Evolutionary conservation across 2,113 vertebrate species (phyloP), one percentile per base, ranked within the genome.

Genomic region (Neolamprologus toae): DNA sequence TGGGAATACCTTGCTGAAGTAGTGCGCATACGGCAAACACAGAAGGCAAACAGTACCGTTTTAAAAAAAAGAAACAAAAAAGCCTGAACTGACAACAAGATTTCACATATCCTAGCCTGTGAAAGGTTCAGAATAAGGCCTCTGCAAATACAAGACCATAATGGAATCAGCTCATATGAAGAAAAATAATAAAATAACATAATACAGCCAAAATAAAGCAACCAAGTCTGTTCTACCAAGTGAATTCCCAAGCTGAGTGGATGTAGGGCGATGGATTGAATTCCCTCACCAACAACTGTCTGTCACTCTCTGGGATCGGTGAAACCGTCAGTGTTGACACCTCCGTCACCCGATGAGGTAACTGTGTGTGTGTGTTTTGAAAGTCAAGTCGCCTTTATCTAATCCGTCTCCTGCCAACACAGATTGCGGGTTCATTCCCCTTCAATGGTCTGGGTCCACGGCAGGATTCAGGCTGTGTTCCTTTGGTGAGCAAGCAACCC

Each of bases 31-130:
- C 81, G 40, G 92, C 88, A 92, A 96, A 95, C 94, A 92, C 95
- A 97, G 96, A 93, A 94, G 95, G 96, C 90, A 94, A 94, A 96
- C 96, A 97, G 97, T 97, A 97, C 98, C 97, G 92, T 94, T 94
- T 95, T 57, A 83, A 92, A 92, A 92, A 95, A 59, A 6, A 16
- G 3, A 33, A 35, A 63, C 9, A 19, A 66, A 66, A 1, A 88
- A 91, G 93, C 89, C 94, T 94, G 93, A 95, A 95, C 92, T 91
- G 68, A 93, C 86, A 90, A 95, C 87, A 81, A 94, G 92, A 91
- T 88, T 96, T 96, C 91, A 96, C 94, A 96, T 96, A 86, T 94
- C 93, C 92, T 95, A 88, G 85, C 90, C 45, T 35, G 37, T 92
- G 86, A 93, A 94, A 92, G 96, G 89, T 94, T 96, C 95, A 96